A percentile compares a stretch with the other conserved stretches of the same genome.
These are phyloP conservation scores for Sturmia bella DNA, from an alignment of 2,888 invertebrate genomes.

Conservation along the genomic window DNA sequence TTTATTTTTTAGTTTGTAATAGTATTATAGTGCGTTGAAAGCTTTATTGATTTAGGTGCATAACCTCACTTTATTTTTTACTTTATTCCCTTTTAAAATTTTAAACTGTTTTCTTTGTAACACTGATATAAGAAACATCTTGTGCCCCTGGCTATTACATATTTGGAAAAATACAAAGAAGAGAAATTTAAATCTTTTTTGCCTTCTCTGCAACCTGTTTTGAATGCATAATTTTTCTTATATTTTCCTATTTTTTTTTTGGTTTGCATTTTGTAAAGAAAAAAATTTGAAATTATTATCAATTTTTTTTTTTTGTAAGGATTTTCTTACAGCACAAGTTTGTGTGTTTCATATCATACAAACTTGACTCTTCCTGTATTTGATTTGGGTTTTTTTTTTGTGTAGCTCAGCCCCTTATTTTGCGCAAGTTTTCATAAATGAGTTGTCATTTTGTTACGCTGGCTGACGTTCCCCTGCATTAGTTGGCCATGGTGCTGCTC, in stretches of 20 bases:
- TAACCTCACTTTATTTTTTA: no score
- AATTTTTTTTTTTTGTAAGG: conserved; percentile 31
- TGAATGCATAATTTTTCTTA: conserved; percentile 63
- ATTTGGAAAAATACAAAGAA: neutral
- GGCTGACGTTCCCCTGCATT: neutral
- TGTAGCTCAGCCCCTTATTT: conserved; percentile 26
- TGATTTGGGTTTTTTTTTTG: conserved; percentile 14
- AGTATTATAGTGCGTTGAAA: no score
- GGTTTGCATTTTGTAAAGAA: conserved; percentile 47
- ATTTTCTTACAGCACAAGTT: conserved; percentile 21
- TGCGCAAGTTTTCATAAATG: conserved; percentile 54
- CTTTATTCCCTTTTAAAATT: no score
- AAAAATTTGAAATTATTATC: conserved; percentile 64
- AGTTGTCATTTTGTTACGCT: conserved; percentile 55
- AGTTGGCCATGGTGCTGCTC: conserved; percentile 31
- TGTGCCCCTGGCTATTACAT: conserved; percentile 1
- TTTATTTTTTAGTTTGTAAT: no score
- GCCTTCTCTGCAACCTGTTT: conserved; percentile 50
- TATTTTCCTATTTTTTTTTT: conserved; percentile 39
- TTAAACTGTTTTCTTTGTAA: neutral
- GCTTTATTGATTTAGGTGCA: no score
- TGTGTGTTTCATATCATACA: conserved; percentile 50
- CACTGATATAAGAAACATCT: neutral
- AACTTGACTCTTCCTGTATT: conserved; percentile 53
- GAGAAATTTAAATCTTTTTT: conserved; percentile 8